Conservation (phyloP, 2,888 invertebrate species). For the Allygus modestus region DNA sequence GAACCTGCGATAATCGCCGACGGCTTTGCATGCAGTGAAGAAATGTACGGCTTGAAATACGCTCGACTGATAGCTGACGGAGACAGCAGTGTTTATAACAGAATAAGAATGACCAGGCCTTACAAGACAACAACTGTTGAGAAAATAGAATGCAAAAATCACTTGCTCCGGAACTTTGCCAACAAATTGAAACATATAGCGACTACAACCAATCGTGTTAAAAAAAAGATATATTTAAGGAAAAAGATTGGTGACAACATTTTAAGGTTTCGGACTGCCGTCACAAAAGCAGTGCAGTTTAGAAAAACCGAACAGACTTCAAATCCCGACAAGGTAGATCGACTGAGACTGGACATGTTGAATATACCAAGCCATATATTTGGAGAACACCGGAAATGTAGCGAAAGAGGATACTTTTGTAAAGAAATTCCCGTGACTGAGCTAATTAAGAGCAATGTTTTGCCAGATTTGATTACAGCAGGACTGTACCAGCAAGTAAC, state of each 20-base stretch:
- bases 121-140: constrained; percentile 69
- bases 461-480: background rate
- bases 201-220: constrained; percentile 15
- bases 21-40: constrained; percentile 50
- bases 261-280: constrained; percentile 17
- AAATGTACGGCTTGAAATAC: constrained; percentile 58
- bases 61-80: constrained; percentile 72
- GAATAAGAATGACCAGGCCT: constrained; percentile 68
- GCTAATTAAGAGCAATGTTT: background rate
- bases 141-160: constrained; percentile 72
- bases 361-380: constrained; percentile 55
- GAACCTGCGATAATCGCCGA: constrained; percentile 57
- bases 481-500: constrained; percentile 19
- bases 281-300: constrained; percentile 16
- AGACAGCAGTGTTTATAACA: constrained; percentile 72
- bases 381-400: constrained; percentile 50
- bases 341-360: constrained; percentile 39
- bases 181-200: constrained; percentile 40
- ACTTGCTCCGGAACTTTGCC: constrained; percentile 69
- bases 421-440: constrained; percentile 32
- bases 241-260: constrained; percentile 50
- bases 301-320: background rate
- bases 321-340: background rate
- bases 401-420: constrained; percentile 44
- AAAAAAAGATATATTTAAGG: constrained; percentile 21